phyloP scores from a whole-genome alignment of 2,888 invertebrate genomes.

The Stegophylla sp. region DNA sequence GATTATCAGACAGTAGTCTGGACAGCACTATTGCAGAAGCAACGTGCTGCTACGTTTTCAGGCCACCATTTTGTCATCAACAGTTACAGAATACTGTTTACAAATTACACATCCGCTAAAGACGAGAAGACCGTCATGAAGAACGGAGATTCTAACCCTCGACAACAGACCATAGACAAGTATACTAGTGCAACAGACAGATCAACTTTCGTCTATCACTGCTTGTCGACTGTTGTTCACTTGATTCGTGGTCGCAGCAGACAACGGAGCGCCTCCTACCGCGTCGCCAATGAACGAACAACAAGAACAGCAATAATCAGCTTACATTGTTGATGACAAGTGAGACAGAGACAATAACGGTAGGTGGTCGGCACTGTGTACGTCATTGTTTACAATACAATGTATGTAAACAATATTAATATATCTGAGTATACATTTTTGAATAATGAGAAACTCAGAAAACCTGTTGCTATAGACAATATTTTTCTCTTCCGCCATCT shows the following conservation, averaged over 20 bases:
- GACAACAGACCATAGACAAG: background rate
- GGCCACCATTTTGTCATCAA: background rate
- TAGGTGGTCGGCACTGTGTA: background rate
- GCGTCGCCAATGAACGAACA: background rate
- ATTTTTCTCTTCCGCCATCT: no score
- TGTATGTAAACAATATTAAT: background rate
- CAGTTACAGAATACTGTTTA: background rate
- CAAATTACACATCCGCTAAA: background rate
- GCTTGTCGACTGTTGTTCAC: background rate
- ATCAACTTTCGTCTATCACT: background rate
- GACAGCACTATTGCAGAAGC: background rate
- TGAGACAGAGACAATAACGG: no score
- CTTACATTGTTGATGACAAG: no score
- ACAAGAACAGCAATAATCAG: slow-evolving; percentile 13
- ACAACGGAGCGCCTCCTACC: background rate
- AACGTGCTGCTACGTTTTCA: background rate
- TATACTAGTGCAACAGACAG: no score
- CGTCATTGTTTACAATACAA: background rate
- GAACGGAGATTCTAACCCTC: background rate
- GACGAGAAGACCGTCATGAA: no score
- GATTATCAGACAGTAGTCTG: background rate
- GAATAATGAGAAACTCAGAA: no score
- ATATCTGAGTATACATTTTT: background rate
- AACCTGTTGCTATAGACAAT: no score
- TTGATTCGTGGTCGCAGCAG: background rate